Percentiles rank a stretch among this genome's conserved stretches.
These are phyloP conservation scores for Drosophila prosaltans DNA, from an alignment of 1,140 invertebrate species.

Conservation along the genomic window DNA sequence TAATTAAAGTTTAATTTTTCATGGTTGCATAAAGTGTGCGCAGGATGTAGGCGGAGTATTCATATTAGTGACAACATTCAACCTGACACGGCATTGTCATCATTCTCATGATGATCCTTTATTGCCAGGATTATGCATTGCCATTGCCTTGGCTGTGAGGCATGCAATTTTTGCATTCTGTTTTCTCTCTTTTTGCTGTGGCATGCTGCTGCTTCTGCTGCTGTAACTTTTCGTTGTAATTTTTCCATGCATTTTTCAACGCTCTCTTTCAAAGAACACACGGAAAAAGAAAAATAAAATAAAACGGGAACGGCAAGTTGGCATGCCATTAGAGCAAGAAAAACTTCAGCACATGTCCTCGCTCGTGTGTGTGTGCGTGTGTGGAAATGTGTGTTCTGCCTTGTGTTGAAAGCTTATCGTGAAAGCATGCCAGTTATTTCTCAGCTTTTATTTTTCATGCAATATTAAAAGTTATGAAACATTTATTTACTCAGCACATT, in stretches of 20 bases:
- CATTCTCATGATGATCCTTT: slow-evolving; percentile 35
- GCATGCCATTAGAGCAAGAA: slow-evolving; percentile 18
- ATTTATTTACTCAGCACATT: slow-evolving; percentile 53
- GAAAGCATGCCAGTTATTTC: slow-evolving; percentile 30
- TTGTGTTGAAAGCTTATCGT: slow-evolving; percentile 39
- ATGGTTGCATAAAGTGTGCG: slow-evolving; percentile 56
- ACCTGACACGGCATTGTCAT: slow-evolving; percentile 32
- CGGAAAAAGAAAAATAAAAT: slow-evolving; percentile 8
- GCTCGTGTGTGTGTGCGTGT: background rate
- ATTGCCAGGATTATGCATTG: slow-evolving; percentile 50
- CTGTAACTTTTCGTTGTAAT: slow-evolving; percentile 30
- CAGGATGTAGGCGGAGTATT: slow-evolving; percentile 9
- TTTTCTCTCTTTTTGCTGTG: slow-evolving; percentile 22
- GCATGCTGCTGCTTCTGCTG: slow-evolving; percentile 17
- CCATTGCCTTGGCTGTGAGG: slow-evolving; percentile 29
- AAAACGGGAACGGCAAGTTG: slow-evolving; percentile 32
- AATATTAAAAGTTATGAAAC: slow-evolving; percentile 41
- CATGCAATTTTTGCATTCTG: slow-evolving; percentile 44
- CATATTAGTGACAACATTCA: slow-evolving; percentile 39
- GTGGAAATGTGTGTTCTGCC: slow-evolving; percentile 1
- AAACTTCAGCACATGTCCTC: slow-evolving; percentile 30
- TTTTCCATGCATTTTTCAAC: slow-evolving; percentile 56
- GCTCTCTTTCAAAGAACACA: slow-evolving; percentile 32
- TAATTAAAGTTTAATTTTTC: slow-evolving; percentile 78
- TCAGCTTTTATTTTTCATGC: slow-evolving; percentile 33